Base-by-base conservation (phyloP, 2,797 vertebrate species). In the Pseudochaenichthys georgianus region DNA sequence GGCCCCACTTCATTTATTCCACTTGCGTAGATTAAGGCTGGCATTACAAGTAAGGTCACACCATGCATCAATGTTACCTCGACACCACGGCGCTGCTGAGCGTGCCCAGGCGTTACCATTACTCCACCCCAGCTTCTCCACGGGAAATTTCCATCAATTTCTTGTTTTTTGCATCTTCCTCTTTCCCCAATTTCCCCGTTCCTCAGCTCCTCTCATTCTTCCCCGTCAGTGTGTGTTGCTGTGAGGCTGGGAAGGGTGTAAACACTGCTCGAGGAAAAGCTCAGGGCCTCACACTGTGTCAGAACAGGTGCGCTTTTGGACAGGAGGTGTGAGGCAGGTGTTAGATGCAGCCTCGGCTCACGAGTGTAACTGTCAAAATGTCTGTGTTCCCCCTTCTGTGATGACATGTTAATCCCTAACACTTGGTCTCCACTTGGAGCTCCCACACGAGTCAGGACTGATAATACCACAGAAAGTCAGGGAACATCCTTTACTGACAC, bases 11-110 rank as follows among this genome's bases (percentile, higher is more conserved):
- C 94, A 95, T 96, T 95, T 95, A 95, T 95, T 95, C 94, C 93
- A 94, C 95, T 95, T 92, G 93, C 84, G 93, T 93, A 95, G 95
- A 96, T 95, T 95, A 95, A 95, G 94, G 91, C 94, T 95, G 94
- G 92, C 94, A 95, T 96, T 95, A 95, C 93, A 93, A 92, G 94
- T 95, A 95, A 96, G 95, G 95, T 96, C 95, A 96, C 94, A 92
- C 94, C 92, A 94, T 96, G 94, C 93, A 95, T 96, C 95, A 95
- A 93, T 92, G 94, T 96, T 95, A 95, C 93, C 87, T 73, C 89
- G 92, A 95, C 94, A 93, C 85, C 88, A 64, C 87, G 15, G 79
- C 68, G 77, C 86, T 87, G 89, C 90, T 88, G 89, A 93, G 89
- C 87, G 77, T 91, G 89, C 88, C 89, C 75, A 84, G 89, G 82